Evolutionary conservation across 2,888 invertebrate genomes (phyloP).

Genomic region (Pelosia muscerda): DNA sequence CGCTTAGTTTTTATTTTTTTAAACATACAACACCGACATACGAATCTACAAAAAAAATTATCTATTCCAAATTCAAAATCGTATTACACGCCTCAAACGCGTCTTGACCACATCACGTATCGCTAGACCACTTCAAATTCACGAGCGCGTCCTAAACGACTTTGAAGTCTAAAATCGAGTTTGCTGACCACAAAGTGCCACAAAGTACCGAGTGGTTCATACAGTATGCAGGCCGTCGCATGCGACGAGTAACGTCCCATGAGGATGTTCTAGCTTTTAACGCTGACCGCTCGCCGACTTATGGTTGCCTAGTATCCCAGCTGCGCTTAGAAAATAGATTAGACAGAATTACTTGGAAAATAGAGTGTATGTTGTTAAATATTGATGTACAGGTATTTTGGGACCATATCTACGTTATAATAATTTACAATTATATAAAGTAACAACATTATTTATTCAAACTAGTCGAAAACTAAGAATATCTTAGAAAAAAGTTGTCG

Average conservation of each 20-base stretch:
- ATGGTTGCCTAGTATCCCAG: constrained; percentile 63
- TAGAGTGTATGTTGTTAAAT: constrained; percentile 41
- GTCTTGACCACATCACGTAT: constrained; percentile 56
- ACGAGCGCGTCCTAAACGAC: constrained; percentile 62
- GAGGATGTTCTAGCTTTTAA: constrained; percentile 71
- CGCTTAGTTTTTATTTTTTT: not conserved
- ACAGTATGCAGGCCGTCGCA: constrained; percentile 76
- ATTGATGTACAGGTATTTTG: constrained; percentile 8
- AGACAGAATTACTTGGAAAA: constrained; percentile 51
- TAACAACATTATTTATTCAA: no score
- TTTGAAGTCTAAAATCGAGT: constrained; percentile 85
- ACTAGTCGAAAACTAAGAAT: no score
- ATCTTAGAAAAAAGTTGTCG: no score
- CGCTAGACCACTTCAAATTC: constrained; percentile 52
- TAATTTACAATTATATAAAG: no score
- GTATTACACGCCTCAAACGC: constrained; percentile 41
- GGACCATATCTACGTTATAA: no score
- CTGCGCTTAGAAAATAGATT: constrained; percentile 56
- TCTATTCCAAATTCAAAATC: constrained; percentile 45
- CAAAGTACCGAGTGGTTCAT: constrained; percentile 67
- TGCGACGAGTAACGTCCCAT: constrained; percentile 60
- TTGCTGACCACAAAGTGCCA: constrained; percentile 80
- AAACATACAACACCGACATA: not conserved
- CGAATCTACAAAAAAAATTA: constrained; percentile 6
- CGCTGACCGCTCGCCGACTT: constrained; percentile 68